These are phyloP conservation scores for Andrena hattorfiana DNA, from an alignment of 2,888 invertebrate genomes.

Conservation along the genomic window DNA sequence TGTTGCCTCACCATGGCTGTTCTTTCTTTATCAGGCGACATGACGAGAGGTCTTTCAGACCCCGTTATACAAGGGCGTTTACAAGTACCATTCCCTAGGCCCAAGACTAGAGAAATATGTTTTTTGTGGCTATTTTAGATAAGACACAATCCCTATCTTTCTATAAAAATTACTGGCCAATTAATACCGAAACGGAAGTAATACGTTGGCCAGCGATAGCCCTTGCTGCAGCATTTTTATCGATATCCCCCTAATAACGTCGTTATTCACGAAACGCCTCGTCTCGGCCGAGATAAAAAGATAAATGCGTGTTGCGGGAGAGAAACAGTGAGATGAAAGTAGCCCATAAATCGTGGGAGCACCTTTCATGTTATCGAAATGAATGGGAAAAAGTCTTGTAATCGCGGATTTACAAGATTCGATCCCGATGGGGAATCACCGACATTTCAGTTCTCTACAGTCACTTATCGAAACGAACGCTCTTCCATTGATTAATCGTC, in stretches of 20 bases:
- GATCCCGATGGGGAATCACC: background rate
- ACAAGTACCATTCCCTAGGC: background rate
- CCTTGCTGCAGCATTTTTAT: constrained; percentile 24
- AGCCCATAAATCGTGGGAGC: constrained; percentile 23
- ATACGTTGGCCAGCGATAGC: constrained; percentile 24
- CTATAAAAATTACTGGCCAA: constrained; percentile 4
- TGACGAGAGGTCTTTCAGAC: background rate
- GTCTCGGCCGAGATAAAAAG: constrained; percentile 34
- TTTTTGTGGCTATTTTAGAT: background rate
- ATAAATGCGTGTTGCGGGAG: constrained; percentile 10
- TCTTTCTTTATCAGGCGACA: constrained; percentile 4
- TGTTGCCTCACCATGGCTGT: background rate
- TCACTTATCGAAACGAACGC: background rate
- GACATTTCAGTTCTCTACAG: background rate
- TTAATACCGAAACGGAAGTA: constrained; percentile 37
- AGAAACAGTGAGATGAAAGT: constrained; percentile 19
- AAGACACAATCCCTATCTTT: background rate
- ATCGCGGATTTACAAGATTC: constrained; percentile 28
- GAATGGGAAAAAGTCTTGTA: constrained; percentile 28
- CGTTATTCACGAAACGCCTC: constrained; percentile 32
- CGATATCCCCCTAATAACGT: constrained; percentile 37
- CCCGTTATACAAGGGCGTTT: background rate
- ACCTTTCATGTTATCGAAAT: constrained; percentile 17
- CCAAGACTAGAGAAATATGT: background rate
- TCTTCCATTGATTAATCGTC: background rate